Base-by-base conservation (phyloP, 2,113 vertebrate species). In the Alligator sinensis region DNA sequence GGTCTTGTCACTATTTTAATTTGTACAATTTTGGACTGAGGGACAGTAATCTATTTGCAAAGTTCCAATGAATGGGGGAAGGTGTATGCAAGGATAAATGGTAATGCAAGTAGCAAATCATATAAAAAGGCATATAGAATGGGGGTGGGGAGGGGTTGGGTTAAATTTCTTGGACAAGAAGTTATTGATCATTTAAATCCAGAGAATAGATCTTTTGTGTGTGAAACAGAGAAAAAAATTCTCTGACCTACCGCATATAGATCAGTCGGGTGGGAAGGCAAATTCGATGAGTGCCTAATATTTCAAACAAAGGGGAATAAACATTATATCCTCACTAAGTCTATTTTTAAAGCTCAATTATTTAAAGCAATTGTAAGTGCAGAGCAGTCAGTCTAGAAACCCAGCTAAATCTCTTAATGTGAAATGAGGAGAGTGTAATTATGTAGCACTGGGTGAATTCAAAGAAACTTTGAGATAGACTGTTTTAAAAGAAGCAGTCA, bases 401-500 rank as follows among this genome's bases (percentile, higher is more conserved):
- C 25, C 84, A 79, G 84, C 27, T 83, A 84, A 92, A 77, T 88
- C 77, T 76, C 82, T 83, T 92, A 57, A 74, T 81, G 19, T 77
- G 63, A 22, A 77, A 68, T 24, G 34, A 57, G 25, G 76, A 90
- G 82, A 58, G 64, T 61, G 47, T 89, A 89, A 87, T 87, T 87
- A 86, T 84, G 83, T 80, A 28, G 54, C 59, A 11, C 80, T 70
- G 76, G 60, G 74, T 17, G 38, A 87, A 84, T 86, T 82, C 58
- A 88, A 93, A 78, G 59, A 89, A 80, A 59, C 38, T 61, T 80
- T 38, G 84, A 72, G 84, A 47, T 78, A 82, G 84, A 15, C 47
- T 80, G 30, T 58, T 95, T 93, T 77, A 82, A 87, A 92, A 85
- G 80, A 84, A 80, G 19, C 77, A 72, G 79, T 70, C 68, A 75